Evolutionary conservation across 1,140 invertebrate species (phyloP), one percentile per base, ranked within the genome.

Genomic region (Sycophila sp.): DNA sequence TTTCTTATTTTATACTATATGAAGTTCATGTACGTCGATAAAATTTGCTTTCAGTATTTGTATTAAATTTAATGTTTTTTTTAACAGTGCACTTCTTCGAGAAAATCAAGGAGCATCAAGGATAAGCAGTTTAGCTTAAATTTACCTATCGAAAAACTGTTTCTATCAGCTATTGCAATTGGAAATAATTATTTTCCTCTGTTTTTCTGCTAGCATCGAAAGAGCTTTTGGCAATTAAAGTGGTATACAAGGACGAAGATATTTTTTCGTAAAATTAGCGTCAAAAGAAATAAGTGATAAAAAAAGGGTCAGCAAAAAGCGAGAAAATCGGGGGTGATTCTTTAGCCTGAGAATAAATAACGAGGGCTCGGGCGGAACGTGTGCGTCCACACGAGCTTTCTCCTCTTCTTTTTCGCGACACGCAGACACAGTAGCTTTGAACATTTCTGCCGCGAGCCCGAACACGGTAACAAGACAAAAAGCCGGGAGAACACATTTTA

Each of bases 301-400:
- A 64, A 51, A 67, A 63, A 67, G 45, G 40, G 36, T 15, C 13
- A 63, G 42, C 32, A 69, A 60, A 69, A 69, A 69, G 66, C 22
- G 56, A 69, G 66, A 34, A 69, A 65, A 69, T 64, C 69, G 59
- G 55, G 73, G 69, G 73, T 75, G 74, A 81, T 80, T 81, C 77
- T 79, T 79, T 77, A 79, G 78, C 76, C 76, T 75, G 76, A 80
- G 81, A 77, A 79, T 80, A 80, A 81, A 83, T 81, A 83, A 80
- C 79, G 77, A 77, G 78, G 73, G 74, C 73, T 77, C 75, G 78
- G 77, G 76, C 74, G 78, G 78, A 74, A 77, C 74, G 77, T 74
- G 73, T 72, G 73, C 72, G 74, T 47, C 65, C 74, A 72, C 73
- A 40, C 55, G 34, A 38, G 56, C 26, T 59, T 45, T 63, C 22